Conservation (phyloP, 2,113 vertebrate genomes). For the Tapirus terrestris region DNA sequence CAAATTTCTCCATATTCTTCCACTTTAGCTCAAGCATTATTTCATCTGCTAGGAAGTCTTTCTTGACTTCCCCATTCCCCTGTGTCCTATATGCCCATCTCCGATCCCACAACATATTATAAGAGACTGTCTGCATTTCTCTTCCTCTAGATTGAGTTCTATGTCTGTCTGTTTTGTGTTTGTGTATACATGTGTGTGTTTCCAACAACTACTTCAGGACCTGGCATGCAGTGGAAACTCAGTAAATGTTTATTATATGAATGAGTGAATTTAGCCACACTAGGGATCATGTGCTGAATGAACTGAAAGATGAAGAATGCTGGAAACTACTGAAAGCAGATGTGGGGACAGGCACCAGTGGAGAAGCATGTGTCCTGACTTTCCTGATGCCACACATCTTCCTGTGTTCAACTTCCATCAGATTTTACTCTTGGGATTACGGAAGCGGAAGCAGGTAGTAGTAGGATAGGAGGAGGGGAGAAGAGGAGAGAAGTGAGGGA, state of each 20-base stretch:
- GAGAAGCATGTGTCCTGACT: not conserved
- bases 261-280: not conserved
- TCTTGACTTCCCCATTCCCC: too few relatives aligned
- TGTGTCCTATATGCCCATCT: not conserved
- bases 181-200: not conserved
- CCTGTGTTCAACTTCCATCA: not conserved
- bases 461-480: not conserved
- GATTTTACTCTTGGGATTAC: not conserved
- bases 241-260: not conserved
- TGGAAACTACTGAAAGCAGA: not conserved
- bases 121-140: not conserved
- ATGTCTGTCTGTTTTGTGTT: not conserved
- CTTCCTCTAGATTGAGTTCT: not conserved
- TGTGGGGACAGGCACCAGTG: not conserved
- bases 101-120: not conserved
- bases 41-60: not conserved
- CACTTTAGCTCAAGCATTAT: not conserved
- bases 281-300: not conserved
- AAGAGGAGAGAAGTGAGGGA: not conserved
- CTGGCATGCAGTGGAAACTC: not conserved
- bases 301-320: not conserved
- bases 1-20: not conserved
- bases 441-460: not conserved
- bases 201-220: not conserved
- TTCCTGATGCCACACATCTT: not conserved